Conservation (phyloP, 2,888 invertebrate species). For the Ferrisia virgata region DNA sequence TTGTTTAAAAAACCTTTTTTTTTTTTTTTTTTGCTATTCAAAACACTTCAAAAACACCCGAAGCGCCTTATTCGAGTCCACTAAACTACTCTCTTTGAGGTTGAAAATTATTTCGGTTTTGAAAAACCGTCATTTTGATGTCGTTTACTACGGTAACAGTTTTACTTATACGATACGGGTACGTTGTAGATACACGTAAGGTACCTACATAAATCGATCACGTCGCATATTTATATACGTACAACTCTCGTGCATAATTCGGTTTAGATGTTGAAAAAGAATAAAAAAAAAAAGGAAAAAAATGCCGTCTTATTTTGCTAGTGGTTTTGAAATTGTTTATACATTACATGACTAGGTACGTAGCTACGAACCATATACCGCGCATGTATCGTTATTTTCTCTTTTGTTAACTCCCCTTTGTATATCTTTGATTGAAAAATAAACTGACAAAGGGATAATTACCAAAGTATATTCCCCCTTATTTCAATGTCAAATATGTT, state of each 20-base stretch:
- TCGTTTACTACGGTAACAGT: no score
- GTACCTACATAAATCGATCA: neutral
- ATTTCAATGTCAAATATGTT: neutral
- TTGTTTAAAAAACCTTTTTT: neutral
- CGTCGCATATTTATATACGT: neutral
- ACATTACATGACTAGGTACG: no score
- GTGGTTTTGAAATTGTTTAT: neutral
- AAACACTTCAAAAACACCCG: neutral
- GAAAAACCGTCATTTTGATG: neutral
- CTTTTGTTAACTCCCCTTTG: neutral
- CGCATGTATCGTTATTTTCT: neutral
- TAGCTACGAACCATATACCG: no score
- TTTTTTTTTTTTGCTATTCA: neutral
- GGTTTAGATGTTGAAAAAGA: no score
- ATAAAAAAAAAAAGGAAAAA: no score
- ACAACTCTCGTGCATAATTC: neutral
- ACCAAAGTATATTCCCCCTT: neutral
- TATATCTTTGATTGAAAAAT: conserved; percentile 3
- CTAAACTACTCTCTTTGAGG: neutral
- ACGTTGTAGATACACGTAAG: no score
- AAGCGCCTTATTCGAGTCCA: neutral
- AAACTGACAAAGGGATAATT: neutral
- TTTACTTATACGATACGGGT: no score
- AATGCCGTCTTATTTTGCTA: neutral
- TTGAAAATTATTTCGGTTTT: neutral